phyloP scores from a whole-genome alignment of 2,888 invertebrate species.

The Eledona agricola region DNA sequence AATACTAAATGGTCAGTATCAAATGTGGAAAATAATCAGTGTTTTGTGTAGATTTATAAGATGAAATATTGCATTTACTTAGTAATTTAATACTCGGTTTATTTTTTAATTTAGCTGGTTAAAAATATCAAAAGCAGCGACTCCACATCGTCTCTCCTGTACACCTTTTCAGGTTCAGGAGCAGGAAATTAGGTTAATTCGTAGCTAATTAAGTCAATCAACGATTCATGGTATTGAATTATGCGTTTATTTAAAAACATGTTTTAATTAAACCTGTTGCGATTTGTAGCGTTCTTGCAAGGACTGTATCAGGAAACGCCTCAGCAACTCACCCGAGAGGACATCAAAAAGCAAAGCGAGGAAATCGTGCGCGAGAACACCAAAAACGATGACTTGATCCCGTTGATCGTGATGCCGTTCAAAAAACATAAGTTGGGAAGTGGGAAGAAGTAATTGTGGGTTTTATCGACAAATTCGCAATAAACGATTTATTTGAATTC shows the following conservation, averaged over 20 bases:
- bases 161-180: too few species aligned
- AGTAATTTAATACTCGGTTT: slow-evolving; percentile 1
- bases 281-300: slow-evolving; percentile 48
- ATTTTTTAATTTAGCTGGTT: too few species aligned
- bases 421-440: slow-evolving; percentile 11
- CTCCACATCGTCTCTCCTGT: too few species aligned
- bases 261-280: slow-evolving; percentile 1
- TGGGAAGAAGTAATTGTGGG: slow-evolving; percentile 1
- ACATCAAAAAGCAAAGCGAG: slow-evolving; percentile 52
- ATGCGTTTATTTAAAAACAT: neutral
- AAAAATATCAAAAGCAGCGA: too few species aligned
- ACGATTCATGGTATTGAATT: neutral
- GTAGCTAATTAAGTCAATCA: too few species aligned
- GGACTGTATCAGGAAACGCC: slow-evolving; percentile 45
- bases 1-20: too few species aligned
- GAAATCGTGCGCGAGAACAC: slow-evolving; percentile 50
- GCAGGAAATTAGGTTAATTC: too few species aligned
- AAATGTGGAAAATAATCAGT: too few species aligned
- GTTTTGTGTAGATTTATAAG: too few species aligned
- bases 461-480: slow-evolving; percentile 2
- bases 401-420: slow-evolving; percentile 5
- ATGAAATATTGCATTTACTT: too few species aligned
- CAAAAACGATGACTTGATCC: slow-evolving; percentile 45
- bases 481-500: slow-evolving; percentile 2
- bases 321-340: slow-evolving; percentile 48